phyloP scores from a whole-genome alignment of 1,140 invertebrate genomes.

The Sycobia sp. region DNA sequence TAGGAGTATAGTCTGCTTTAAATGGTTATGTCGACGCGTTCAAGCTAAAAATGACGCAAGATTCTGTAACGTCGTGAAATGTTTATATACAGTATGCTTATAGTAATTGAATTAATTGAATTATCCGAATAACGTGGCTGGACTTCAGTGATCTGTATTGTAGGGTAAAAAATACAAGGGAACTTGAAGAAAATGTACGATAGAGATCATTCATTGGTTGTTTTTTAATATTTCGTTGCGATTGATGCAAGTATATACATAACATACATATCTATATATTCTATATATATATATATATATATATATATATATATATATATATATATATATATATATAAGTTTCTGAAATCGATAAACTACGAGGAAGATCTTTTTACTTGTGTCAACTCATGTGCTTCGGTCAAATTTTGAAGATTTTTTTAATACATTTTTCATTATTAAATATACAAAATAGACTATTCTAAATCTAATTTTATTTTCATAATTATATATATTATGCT shows the following conservation, averaged over 20 bases:
- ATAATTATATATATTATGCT: not conserved
- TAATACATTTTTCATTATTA: not conserved
- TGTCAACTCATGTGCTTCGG: slow-evolving; percentile 20
- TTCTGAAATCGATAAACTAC: slow-evolving; percentile 17
- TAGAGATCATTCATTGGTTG: too few relatives aligned
- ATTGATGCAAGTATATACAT: too few relatives aligned
- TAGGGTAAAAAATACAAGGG: not conserved
- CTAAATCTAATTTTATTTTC: not conserved
- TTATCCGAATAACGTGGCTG: too few relatives aligned
- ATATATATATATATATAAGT: too few relatives aligned
- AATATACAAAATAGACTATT: not conserved
- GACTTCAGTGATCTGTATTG: too few relatives aligned
- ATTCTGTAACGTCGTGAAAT: slow-evolving; percentile 12
- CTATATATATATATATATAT: too few relatives aligned
- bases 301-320: too few relatives aligned
- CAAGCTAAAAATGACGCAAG: slow-evolving; percentile 14
- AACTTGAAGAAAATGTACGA: not conserved
- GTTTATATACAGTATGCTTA: too few relatives aligned
- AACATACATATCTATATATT: too few relatives aligned
- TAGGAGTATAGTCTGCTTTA: too few relatives aligned
- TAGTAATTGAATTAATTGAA: too few relatives aligned
- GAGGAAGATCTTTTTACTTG: slow-evolving; percentile 24
- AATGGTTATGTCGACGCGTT: slow-evolving; percentile 26
- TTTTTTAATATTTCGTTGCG: too few relatives aligned
- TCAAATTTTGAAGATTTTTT: slow-evolving; percentile 29